Evolutionary conservation across 30 jellyfish, hydroid and myxozoan genomes (phyloP), one percentile per base, ranked within the genome.

Genomic region (Hydractinia echinata): DNA sequence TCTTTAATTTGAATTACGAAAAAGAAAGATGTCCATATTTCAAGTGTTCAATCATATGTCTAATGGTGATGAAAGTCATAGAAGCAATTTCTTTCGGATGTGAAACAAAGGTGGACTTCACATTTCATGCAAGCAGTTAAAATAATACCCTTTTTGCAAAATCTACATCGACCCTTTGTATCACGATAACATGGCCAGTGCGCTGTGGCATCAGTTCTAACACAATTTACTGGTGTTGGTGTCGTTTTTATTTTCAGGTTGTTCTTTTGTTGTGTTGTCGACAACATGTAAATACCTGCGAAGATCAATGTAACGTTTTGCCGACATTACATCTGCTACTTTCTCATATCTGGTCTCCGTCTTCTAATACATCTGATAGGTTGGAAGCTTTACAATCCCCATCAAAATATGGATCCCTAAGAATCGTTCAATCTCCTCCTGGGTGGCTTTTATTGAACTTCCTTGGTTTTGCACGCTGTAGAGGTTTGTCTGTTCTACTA

Each of bases 101-200:
- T 79, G 66, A 79, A 56, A 30, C 86, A 79, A 7, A 79, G 84
- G 11, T 21, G 66, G 16, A 79, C 72, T 56, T 16, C 19, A 30
- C 86, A 79, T 80, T 80, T 61, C 84, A 61, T 51, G 51, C 88
- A 80, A 62, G 55, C 60, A 20, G 61, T 71, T n/a, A 6, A 58
- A 51, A 39, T 52, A n/a, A 79, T 16, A 14, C 79, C 79, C 7
- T 5, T 61, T 15, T 51, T 54, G 77, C 82, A 61, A 61, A 66
- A n/a, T 52, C 73, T 80, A 51, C 88, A 80, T 9, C n/a, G 16
- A 50, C 67, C 61, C 50, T 80, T 80, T 51, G 18, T 14, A 67
- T 30, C 71, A 9, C 88, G 60, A 70, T 14, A 61, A 30, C 61
- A 53, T 10, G 88, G 88, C 88, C 88, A 80, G 53, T 80, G 72